Percentiles rank a stretch among this genome's conserved stretches.
phyloP scores from a whole-genome alignment of 2,797 vertebrate genomes.

The Parambassis ranga region DNA sequence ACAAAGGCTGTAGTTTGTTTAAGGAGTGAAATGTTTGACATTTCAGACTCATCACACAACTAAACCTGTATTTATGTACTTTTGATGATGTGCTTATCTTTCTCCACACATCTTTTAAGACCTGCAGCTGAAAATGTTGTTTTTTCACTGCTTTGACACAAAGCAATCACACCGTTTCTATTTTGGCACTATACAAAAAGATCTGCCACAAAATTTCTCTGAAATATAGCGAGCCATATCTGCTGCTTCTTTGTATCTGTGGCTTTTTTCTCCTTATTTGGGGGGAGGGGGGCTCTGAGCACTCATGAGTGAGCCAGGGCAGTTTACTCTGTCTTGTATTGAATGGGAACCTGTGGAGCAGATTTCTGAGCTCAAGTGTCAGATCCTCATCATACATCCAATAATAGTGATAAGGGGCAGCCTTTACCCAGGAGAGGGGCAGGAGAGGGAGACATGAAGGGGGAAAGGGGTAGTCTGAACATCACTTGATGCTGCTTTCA shows the following conservation, averaged over 20 bases:
- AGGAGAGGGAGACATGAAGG: not conserved
- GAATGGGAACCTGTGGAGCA: constrained; percentile 22
- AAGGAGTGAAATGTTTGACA: not conserved
- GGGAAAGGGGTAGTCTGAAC: not conserved
- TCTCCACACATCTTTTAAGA: not conserved
- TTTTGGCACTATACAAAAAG: constrained; percentile 1
- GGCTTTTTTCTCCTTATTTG: not conserved
- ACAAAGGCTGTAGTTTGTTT: not conserved
- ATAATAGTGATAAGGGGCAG: constrained; percentile 3
- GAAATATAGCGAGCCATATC: constrained; percentile 25
- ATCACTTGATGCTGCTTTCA: constrained; percentile 5
- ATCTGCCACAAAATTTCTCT: not conserved
- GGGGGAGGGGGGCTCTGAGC: no score
- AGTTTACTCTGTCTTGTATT: constrained; percentile 12
- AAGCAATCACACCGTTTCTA: constrained; percentile 19
- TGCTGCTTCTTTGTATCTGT: not conserved
- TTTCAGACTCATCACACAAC: not conserved
- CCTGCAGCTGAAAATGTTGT: not conserved
- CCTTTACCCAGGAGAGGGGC: not conserved
- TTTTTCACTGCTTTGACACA: not conserved
- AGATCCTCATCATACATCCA: not conserved
- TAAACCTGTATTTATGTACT: constrained; percentile 1
- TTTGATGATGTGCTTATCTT: constrained; percentile 2
- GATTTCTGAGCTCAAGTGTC: constrained; percentile 19
- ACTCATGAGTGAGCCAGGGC: not conserved